Base-by-base conservation (phyloP, 2,888 invertebrate species). In the Kuschelorhynchus macadamiae region DNA sequence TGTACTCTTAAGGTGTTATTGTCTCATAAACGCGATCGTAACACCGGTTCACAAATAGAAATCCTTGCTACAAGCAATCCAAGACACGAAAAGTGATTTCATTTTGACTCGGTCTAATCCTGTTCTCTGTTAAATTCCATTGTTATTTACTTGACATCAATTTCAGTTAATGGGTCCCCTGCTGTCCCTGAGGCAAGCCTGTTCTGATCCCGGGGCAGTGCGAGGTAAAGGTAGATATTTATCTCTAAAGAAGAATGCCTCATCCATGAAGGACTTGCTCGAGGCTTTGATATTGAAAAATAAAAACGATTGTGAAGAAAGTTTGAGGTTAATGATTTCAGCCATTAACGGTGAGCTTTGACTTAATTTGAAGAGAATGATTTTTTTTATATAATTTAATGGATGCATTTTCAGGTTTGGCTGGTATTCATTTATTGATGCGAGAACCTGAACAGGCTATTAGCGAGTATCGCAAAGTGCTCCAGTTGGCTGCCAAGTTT, bases 131-230 rank as follows among this genome's bases (percentile, higher is more conserved):
- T n/a, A n/a, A n/a, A n/a, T n/a, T n/a, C n/a, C n/a, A n/a, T n/a
- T n/a, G n/a, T n/a, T n/a, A n/a, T n/a, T n/a, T n/a, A n/a, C n/a
- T n/a, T n/a, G n/a, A n/a, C n/a, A n/a, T n/a, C n/a, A n/a, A 20
- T 80, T 80, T 16, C 75, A 87, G 86, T 72, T 92, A 52, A 77
- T 92, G 75, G 84, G 84, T 46, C 92, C 92, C 0, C 83, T 93
- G 62, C 80, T 89, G 53, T 85, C 87, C 56, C 82, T 93, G 62
- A 86, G 92, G 0, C 91, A 92, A 81, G 90, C 90, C 0, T 92
- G 92, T 78, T 88, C 89, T 9, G 89, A 91, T 79, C 92, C 92
- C 0, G 89, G 89, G 78, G 86, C 88, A 59, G 86, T 87, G 2
- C 81, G 86, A 69, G 87, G 88, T 4, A 82, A 85, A 67, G 87